Evolutionary conservation across 2,797 vertebrate species (phyloP).

Genomic region (Tamandua tetradactyla): DNA sequence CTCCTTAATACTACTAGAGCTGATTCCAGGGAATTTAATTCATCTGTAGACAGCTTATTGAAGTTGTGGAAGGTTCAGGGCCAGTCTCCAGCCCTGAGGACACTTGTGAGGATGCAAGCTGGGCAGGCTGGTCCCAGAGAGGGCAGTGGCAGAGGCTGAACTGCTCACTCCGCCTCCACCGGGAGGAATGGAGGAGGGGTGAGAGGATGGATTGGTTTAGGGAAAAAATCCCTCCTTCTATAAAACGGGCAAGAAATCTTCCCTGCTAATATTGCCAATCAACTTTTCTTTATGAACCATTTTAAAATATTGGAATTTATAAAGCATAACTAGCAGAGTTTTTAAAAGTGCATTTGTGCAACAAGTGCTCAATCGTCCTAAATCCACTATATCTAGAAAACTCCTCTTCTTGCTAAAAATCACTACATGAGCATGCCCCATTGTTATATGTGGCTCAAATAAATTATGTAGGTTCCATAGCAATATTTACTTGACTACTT

Average conservation of each 20-base stretch:
- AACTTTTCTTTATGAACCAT: neutral
- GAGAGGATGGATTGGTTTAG: neutral
- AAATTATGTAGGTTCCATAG: neutral
- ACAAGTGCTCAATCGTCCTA: neutral
- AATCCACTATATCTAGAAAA: neutral
- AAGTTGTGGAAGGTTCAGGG: neutral
- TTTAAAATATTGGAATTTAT: neutral
- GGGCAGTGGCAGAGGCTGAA: neutral
- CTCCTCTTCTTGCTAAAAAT: slow-evolving; percentile 16
- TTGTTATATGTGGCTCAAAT: neutral
- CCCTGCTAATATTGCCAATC: neutral
- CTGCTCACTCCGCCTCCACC: neutral
- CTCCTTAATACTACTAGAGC: neutral
- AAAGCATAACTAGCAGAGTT: neutral
- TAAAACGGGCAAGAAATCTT: neutral
- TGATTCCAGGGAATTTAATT: neutral
- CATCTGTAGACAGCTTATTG: neutral
- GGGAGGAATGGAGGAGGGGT: neutral
- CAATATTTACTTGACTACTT: neutral
- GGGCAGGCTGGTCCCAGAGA: neutral
- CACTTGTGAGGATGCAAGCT: neutral
- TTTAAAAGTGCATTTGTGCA: neutral
- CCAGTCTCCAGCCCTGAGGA: neutral
- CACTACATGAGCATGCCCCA: neutral
- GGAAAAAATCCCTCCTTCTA: neutral